Evolutionary conservation across 1,140 invertebrate genomes (phyloP).

Genomic region (Drosophila eugracilis): DNA sequence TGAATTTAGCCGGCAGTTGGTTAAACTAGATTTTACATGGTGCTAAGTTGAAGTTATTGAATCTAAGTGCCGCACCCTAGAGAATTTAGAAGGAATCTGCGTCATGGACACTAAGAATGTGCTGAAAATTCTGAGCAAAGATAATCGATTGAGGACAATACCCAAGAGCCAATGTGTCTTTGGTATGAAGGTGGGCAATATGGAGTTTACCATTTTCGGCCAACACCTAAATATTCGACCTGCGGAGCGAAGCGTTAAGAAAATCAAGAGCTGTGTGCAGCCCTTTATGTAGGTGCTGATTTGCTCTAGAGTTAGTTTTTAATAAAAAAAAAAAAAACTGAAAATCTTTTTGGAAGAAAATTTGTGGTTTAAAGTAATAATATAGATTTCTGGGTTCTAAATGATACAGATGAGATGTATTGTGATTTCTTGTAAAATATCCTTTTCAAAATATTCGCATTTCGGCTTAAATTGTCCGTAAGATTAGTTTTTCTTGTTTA

Average conservation of each 20-base stretch:
- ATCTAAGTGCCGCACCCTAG: conserved; percentile 89
- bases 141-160: conserved; percentile 89
- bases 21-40: conserved; percentile 94
- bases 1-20: conserved; percentile 87
- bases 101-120: conserved; percentile 92
- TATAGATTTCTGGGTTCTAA: too few species aligned
- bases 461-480: not conserved
- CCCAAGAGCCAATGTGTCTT: conserved; percentile 90
- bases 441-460: not conserved
- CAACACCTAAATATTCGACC: conserved; percentile 88
- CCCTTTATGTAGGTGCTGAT: conserved; percentile 85
- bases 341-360: not conserved
- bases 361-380: too few species aligned
- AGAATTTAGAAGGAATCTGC: conserved; percentile 89
- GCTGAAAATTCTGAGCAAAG: conserved; percentile 89
- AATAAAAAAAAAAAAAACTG: not conserved
- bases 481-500: conserved; percentile 29
- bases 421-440: too few species aligned
- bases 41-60: conserved; percentile 87
- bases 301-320: not conserved
- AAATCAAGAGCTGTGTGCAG: conserved; percentile 88
- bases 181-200: conserved; percentile 86
- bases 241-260: conserved; percentile 89
- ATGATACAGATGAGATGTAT: too few species aligned
- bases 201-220: conserved; percentile 88